phyloP scores from a whole-genome alignment of 2,113 vertebrate species.

The Pseudopipra pipra region DNA sequence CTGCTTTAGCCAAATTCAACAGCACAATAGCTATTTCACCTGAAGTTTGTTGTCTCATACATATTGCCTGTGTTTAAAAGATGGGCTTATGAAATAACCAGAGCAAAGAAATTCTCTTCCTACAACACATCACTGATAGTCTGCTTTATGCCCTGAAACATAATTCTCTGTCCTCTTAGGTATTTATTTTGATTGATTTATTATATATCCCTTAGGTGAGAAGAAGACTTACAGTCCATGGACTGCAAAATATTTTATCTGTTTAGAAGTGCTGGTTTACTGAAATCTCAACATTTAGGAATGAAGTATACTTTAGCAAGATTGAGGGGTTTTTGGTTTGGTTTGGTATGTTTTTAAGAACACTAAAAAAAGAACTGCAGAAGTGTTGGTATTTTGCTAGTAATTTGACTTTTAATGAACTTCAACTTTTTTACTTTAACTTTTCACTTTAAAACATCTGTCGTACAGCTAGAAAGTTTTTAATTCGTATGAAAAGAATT shows the following conservation, averaged over 20 bases:
- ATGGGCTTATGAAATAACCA: not conserved
- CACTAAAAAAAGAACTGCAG: not conserved
- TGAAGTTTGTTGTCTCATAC: not conserved
- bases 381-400: not conserved
- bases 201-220: not conserved
- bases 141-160: not conserved
- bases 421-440: not conserved
- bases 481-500: not conserved
- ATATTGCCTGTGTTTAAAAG: not conserved
- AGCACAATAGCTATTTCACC: not conserved
- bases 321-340: accelerated
- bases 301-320: not conserved
- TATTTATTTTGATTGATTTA: not conserved
- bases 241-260: not conserved
- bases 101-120: not conserved
- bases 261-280: not conserved
- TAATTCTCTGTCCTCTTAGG: not conserved
- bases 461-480: not conserved
- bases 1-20: not conserved
- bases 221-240: not conserved
- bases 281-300: not conserved
- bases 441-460: not conserved
- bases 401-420: not conserved
- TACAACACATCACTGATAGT: accelerated
- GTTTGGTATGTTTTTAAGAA: accelerated